Evolutionary conservation across 2,113 vertebrate genomes (phyloP).

Genomic region (Perca schrenkii): DNA sequence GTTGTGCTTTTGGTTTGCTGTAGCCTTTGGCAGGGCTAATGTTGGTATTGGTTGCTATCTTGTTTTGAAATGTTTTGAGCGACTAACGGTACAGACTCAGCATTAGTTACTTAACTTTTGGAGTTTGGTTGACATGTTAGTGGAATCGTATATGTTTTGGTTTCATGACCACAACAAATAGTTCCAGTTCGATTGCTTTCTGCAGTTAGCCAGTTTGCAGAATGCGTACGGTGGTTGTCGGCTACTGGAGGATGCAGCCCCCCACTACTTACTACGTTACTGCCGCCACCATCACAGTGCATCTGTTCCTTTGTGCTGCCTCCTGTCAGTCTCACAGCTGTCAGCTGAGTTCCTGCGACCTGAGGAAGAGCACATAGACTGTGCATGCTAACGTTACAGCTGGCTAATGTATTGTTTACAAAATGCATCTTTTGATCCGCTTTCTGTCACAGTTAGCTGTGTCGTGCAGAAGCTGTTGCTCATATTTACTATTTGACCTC

Average conservation of each 20-base stretch:
- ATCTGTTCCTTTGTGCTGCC: constrained; percentile 86
- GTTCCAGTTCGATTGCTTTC: constrained; percentile 2
- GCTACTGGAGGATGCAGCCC: constrained; percentile 72
- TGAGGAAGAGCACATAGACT: constrained; percentile 53
- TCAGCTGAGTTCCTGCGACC: constrained; percentile 73
- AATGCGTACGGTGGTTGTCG: constrained; percentile 43
- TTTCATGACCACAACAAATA: not conserved
- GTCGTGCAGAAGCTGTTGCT: constrained; percentile 15
- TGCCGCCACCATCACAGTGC: constrained; percentile 77
- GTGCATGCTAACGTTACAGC: constrained; percentile 40
- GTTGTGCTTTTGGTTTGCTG: not conserved
- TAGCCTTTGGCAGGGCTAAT: not conserved
- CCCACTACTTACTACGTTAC: constrained; percentile 40
- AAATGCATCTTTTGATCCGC: constrained; percentile 32
- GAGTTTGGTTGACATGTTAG: constrained; percentile 20
- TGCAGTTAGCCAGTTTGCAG: constrained; percentile 34
- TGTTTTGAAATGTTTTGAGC: constrained; percentile 56
- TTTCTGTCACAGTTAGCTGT: not conserved
- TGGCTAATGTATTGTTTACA: constrained; percentile 59
- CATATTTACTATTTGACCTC: not conserved
- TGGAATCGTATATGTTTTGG: not conserved
- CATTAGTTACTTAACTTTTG: not conserved
- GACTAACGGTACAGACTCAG: not conserved
- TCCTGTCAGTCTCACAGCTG: constrained; percentile 83
- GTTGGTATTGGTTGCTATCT: constrained; percentile 20